These are phyloP conservation scores for Odontesthes bonariensis DNA, from an alignment of 2,113 vertebrate genomes.

Conservation along the genomic window DNA sequence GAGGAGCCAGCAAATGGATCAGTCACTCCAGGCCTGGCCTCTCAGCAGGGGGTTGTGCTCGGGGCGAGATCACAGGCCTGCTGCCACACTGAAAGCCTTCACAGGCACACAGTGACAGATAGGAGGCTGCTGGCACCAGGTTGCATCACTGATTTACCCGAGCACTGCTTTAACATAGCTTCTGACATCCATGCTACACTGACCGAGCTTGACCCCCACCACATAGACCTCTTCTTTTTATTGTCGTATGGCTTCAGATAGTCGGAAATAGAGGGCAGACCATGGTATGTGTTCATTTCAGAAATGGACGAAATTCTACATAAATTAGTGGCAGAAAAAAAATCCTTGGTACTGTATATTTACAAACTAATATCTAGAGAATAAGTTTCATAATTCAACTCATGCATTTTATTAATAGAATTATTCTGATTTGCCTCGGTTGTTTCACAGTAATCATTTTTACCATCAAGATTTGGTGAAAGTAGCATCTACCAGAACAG, in stretches of 20 bases:
- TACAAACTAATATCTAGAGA: neutral
- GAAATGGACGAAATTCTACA: neutral
- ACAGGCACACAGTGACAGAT: conserved; percentile 87
- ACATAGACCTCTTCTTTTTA: conserved; percentile 22
- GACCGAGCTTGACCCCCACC: conserved; percentile 46
- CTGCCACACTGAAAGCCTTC: conserved; percentile 86
- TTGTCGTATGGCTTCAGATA: neutral
- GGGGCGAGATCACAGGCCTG: conserved; percentile 87
- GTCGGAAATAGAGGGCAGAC: neutral
- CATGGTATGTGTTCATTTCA: neutral
- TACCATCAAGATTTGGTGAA: too few species aligned
- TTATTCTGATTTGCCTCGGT: neutral
- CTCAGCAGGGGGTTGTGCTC: conserved; percentile 86
- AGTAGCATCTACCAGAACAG: too few species aligned
- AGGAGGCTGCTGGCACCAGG: conserved; percentile 78
- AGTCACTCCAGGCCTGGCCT: conserved; percentile 88
- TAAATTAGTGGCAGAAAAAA: neutral
- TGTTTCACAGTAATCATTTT: too few species aligned
- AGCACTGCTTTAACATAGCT: conserved; percentile 44
- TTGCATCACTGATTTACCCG: conserved; percentile 77
- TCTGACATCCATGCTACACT: conserved; percentile 36
- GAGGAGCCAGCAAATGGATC: conserved; percentile 80
- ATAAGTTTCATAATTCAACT: neutral
- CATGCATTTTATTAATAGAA: neutral
- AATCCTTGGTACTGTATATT: neutral